Evolutionary conservation across 2,888 invertebrate species (phyloP).

Genomic region (Atethmia centrago): DNA sequence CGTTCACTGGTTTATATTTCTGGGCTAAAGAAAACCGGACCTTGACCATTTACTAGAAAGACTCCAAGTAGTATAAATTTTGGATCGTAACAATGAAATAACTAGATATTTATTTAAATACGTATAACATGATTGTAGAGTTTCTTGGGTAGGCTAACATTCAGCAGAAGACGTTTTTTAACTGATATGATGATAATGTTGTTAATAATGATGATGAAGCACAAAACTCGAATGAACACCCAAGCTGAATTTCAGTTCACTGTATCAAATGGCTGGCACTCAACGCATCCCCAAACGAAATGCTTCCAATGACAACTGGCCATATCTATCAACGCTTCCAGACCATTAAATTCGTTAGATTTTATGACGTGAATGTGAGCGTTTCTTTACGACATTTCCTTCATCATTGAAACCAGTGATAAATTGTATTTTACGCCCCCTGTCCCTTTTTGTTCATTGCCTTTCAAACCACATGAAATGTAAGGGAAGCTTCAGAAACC

Average conservation of each 20-base stretch:
- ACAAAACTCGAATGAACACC: not conserved
- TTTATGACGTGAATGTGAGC: conserved; percentile 58
- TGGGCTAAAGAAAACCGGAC: not conserved
- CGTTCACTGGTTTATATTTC: not conserved
- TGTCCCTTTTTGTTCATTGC: conserved; percentile 37
- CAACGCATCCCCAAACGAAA: conserved; percentile 2
- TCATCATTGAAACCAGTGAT: conserved; percentile 55
- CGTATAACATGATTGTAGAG: not conserved
- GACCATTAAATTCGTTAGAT: conserved; percentile 59
- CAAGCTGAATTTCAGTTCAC: not conserved
- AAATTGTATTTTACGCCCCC: conserved; percentile 54
- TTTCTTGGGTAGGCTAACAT: too few species aligned
- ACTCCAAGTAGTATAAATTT: not conserved
- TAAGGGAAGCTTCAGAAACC: not conserved
- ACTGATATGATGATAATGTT: too few species aligned
- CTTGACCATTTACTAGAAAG: not conserved
- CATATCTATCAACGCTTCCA: conserved; percentile 58
- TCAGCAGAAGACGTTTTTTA: not conserved
- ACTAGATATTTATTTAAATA: not conserved
- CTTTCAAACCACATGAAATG: conserved; percentile 24
- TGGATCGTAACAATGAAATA: not conserved
- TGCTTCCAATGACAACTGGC: conserved; percentile 39
- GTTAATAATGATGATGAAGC: not conserved
- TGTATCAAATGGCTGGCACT: conserved; percentile 7
- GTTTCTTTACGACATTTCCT: conserved; percentile 56